Base-by-base conservation (phyloP, 2,888 invertebrate species). In the Disparrhopalites patrizii region DNA sequence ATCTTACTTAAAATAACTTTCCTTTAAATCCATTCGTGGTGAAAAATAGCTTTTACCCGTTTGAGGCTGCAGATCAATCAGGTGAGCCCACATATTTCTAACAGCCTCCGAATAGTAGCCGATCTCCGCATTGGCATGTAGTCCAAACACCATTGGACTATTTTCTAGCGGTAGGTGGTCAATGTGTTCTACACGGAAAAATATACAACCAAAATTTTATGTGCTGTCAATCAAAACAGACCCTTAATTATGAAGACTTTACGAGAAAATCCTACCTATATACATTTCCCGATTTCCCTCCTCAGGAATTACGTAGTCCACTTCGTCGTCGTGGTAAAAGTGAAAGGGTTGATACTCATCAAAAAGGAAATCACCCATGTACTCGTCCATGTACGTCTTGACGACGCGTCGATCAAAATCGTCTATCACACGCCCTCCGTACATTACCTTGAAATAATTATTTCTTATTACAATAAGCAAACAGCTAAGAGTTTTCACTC, bases 61-160 rank as follows among this genome's bases (percentile, higher is more conserved):
- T 82, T 93, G 92, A 13, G 94, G 94, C 78, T 95, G 94, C 50
- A 94, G 80, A 76, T 93, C 91, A 72, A 93, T 88, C 73, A 95
- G 84, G 78, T 90, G 86, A 50, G 80, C 81, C 93, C 93, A 94
- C 83, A 95, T 91, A 77, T 87, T 88, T 74, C 88, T 86, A 10
- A 91, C 89, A 0, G 92, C 89, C 78, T 88, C 87, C 62, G 92
- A 92, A 80, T 93, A 93, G 81, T 93, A 94, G 7, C 92, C 92
- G 77, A 94, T 94, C 83, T 95, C 94, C 0, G 93, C 93, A 81
- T 95, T 95, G n/a, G 92, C 87, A 81, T 95, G 93, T 57, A 95
- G 81, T 8, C 95, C 95, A 81, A 94, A 93, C 63, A 94, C 92
- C 78, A 91, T 91, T 1, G 94, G 94, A 13, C 89, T 87, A 79